Base-by-base conservation (phyloP, 2,888 invertebrate genomes). In the Stenchaetothrips biformis region DNA sequence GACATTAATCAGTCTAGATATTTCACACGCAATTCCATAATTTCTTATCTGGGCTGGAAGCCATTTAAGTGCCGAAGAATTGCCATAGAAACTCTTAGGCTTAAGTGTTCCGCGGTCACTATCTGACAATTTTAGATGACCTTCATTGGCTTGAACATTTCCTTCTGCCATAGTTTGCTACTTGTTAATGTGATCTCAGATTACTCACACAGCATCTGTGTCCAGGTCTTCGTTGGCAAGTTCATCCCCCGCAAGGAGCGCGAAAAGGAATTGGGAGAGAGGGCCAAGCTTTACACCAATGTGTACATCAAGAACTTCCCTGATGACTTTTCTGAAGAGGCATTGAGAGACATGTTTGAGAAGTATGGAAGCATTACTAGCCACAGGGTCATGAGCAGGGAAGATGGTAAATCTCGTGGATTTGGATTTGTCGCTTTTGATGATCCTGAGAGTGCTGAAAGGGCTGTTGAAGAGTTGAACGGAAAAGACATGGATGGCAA, bases 351-450 rank as follows among this genome's bases (percentile, higher is more conserved):
- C 7, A 93, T 98, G 92, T 98, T 98, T 88, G 95, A 95, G 85
- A 93, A 94, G 85, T 99, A 93, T 89, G 98, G 98, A 80, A 92
- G 92, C 83, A 96, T 97, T 83, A 96, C 96, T 80, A 96, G 96
- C 86, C 94, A 95, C 86, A 96, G 95, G 88, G 87, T 90, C 59
- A 98, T 98, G 96, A 93, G 92, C 85, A 95, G 95, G 86, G 96
- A 97, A 83, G 95, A 95, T 86, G 97, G 97, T 9, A 94, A 95
- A 86, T 95, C 96, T n/a, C 95, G 96, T 87, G 99, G 99, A 49
- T 99, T 99, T 88, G 99, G 99, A 49, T 99, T 99, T 90, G 99
- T 99, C 81, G 98, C 98, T 77, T 99, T 95, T 88, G 97, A 98
- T 87, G 96, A 96, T 85, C 95, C 98, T 47, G 98, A 98, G 87